Evolutionary conservation across 1,140 invertebrate genomes (phyloP).

Genomic region (Charaxes varanes): DNA sequence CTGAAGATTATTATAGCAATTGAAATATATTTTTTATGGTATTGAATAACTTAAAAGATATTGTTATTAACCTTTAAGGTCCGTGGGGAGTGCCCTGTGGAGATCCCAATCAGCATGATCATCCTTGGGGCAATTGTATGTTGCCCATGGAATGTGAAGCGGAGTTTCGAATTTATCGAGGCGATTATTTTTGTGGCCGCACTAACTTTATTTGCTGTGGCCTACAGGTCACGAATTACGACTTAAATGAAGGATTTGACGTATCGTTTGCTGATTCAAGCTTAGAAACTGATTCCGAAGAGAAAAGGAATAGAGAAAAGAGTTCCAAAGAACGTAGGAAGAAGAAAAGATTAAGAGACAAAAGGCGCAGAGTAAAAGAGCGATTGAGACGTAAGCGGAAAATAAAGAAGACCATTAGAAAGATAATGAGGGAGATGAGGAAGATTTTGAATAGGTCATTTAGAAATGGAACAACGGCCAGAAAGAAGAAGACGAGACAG

Average conservation of each 20-base stretch:
- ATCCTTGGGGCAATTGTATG: conserved; percentile 58
- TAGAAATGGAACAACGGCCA: conserved; percentile 38
- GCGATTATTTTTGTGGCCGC: conserved; percentile 51
- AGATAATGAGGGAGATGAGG: conserved; percentile 44
- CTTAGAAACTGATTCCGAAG: conserved; percentile 38
- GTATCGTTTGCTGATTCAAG: conserved; percentile 45
- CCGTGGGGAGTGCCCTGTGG: conserved; percentile 60
- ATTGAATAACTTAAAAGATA: neutral
- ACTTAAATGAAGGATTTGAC: conserved; percentile 51
- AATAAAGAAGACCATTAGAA: conserved; percentile 45
- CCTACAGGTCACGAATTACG: conserved; percentile 40
- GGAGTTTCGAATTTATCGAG: conserved; percentile 53
- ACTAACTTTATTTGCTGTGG: conserved; percentile 53
- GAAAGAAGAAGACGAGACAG: conserved; percentile 47
- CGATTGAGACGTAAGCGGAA: conserved; percentile 40
- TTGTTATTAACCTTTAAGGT: conserved; percentile 27
- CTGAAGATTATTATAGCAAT: no score
- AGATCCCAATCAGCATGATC: conserved; percentile 56
- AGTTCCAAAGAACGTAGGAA: conserved; percentile 29
- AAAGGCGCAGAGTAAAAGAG: conserved; percentile 29
- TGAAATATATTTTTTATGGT: no score
- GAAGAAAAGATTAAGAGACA: conserved; percentile 21
- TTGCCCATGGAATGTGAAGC: conserved; percentile 49
- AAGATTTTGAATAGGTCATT: conserved; percentile 45
- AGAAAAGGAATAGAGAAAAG: conserved; percentile 28